Base-by-base conservation (phyloP, 2,797 vertebrate genomes). In the Erithacus rubecula region DNA sequence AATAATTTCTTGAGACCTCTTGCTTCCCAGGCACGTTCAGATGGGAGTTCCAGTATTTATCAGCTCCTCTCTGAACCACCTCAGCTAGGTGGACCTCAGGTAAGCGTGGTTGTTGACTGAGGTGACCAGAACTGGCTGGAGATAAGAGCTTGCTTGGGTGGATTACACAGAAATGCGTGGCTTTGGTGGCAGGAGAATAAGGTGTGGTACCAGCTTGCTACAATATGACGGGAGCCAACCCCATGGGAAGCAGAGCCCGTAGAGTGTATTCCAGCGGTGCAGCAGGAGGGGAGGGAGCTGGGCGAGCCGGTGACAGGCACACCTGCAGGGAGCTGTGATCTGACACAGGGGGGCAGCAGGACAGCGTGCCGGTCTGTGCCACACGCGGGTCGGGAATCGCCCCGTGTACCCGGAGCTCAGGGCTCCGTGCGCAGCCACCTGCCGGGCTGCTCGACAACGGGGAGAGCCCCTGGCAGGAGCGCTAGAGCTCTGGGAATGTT, bases 311-410 rank as follows among this genome's bases (percentile, higher is more conserved):
- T n/a, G n/a, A n/a, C n/a, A n/a, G n/a, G n/a, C 37, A 37, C 37
- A 37, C 37, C 37, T 37, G 37, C 37, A 37, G 37, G 37, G 37
- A 37, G 37, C 37, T 37, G n/a, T n/a, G n/a, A n/a, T n/a, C n/a
- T n/a, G 37, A 59, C 80, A 30, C 0, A 90, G 90, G 70, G 90
- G 70, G 85, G 85, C 85, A 91, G 87, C 68, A 94, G 72, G 30
- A 90, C 91, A 69, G 76, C 63, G 24, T 12, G 72, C 29, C 65
- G 37, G 12, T 5, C 34, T 11, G 43, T 78, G 82, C 47, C 63
- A n/a, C n/a, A n/a, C n/a, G n/a, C n/a, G n/a, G n/a, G n/a, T 14
- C 5, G 36, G 36, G 37, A 27, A 3, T 13, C 9, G 49, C 47
- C 2, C 16, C 15, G 24, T 46, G 44, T 22, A 12, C 46, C 46